phyloP scores from a whole-genome alignment of 2,113 vertebrate species.

The Oreocharis arfaki region DNA sequence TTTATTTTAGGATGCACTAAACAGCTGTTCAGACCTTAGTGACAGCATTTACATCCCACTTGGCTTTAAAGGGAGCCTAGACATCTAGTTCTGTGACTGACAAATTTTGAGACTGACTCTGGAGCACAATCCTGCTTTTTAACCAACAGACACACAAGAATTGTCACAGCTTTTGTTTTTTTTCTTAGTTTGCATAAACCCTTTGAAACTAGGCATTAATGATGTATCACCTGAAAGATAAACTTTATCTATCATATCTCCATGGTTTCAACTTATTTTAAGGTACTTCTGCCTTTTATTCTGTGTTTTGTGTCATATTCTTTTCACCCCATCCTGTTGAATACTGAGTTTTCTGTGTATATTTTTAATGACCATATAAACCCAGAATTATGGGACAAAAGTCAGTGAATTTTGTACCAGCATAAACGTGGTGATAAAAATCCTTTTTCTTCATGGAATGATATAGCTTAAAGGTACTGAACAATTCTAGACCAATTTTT shows the following conservation, averaged over 20 bases:
- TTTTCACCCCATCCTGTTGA: background rate
- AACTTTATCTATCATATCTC: background rate
- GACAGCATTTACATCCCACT: background rate
- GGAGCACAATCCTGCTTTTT: background rate
- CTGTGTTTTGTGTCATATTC: background rate
- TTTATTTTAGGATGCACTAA: background rate
- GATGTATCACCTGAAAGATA: background rate
- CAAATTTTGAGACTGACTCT: background rate
- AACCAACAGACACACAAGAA: background rate
- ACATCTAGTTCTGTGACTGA: background rate
- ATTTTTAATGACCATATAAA: background rate
- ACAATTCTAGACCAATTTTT: background rate
- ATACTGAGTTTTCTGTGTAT: background rate
- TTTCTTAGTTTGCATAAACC: background rate
- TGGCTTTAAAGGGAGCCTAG: background rate
- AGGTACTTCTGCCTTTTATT: background rate
- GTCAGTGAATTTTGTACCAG: background rate
- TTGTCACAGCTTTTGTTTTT: background rate
- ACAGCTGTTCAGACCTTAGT: background rate
- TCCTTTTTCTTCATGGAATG: rapidly evolving
- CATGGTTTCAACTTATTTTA: background rate
- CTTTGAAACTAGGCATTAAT: background rate
- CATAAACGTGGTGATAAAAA: background rate
- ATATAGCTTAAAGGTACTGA: background rate
- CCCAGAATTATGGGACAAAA: background rate